A percentile compares a stretch with the other conserved stretches of the same genome.
phyloP scores from a whole-genome alignment of 2,797 vertebrate species.

The Hypotaenidia okinawae region DNA sequence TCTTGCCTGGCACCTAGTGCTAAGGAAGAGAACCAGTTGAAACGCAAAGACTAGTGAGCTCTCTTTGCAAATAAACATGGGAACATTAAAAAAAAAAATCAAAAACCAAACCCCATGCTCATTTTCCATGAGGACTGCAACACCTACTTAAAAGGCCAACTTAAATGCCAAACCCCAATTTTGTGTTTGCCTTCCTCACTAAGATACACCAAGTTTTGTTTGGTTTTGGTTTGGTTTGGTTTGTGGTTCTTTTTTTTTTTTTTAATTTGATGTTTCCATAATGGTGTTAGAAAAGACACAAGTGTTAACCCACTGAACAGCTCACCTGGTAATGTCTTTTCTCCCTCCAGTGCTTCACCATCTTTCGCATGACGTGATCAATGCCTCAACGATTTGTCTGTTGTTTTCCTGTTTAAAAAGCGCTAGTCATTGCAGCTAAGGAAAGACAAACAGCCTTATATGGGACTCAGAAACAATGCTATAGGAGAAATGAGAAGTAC shows the following conservation, averaged over 20 bases:
- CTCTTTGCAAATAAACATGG: conserved; percentile 20
- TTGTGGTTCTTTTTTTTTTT: background rate
- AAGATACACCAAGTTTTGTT: background rate
- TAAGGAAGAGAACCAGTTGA: conserved; percentile 37
- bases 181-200: background rate
- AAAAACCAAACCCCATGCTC: background rate
- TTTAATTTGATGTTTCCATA: background rate
- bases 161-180: background rate
- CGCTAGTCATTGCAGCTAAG: background rate
- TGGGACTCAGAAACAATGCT: background rate
- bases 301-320: background rate
- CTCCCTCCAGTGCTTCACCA: background rate
- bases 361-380: background rate
- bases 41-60: conserved; percentile 20
- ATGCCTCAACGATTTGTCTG: background rate
- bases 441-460: background rate
- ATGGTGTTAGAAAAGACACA: background rate
- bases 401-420: background rate
- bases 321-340: background rate
- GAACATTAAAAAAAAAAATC: background rate
- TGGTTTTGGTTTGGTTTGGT: no score
- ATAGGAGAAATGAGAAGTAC: background rate
- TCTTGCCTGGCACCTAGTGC: conserved; percentile 3
- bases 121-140: background rate
- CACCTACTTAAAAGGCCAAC: background rate